Evolutionary conservation across 2,113 vertebrate species (phyloP).

Genomic region (Suricata suricatta): DNA sequence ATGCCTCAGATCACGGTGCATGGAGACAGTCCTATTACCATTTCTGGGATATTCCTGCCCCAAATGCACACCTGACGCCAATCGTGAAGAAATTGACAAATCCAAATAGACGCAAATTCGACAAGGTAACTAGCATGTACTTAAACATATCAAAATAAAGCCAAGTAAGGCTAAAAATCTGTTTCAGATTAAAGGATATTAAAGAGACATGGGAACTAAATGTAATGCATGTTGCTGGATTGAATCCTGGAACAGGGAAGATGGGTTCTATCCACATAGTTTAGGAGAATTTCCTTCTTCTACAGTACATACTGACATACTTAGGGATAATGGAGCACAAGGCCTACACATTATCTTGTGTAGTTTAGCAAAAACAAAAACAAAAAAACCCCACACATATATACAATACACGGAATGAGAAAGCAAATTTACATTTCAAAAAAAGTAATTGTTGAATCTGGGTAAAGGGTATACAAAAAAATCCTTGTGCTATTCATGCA

Average conservation of each 20-base stretch:
- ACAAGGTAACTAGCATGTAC: neutral
- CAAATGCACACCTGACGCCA: neutral
- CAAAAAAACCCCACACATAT: neutral
- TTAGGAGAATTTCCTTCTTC: neutral
- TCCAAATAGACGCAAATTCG: neutral
- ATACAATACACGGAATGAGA: neutral
- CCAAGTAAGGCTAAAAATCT: neutral
- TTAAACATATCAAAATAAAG: neutral
- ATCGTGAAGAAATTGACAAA: neutral
- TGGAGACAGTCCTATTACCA: neutral
- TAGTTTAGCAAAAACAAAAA: neutral
- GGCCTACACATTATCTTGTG: neutral
- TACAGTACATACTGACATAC: too few relatives aligned
- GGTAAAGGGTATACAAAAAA: neutral
- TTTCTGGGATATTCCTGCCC: neutral
- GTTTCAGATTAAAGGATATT: neutral
- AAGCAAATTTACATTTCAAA: neutral
- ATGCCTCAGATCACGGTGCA: accelerated
- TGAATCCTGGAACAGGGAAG: neutral
- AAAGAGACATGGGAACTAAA: neutral
- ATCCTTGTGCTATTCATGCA: neutral
- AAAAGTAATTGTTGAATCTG: neutral
- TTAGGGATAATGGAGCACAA: neutral
- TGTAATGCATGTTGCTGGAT: neutral
- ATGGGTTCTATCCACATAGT: neutral